Evolutionary conservation across 2,113 vertebrate species (phyloP).

Genomic region (Merops nubicus): DNA sequence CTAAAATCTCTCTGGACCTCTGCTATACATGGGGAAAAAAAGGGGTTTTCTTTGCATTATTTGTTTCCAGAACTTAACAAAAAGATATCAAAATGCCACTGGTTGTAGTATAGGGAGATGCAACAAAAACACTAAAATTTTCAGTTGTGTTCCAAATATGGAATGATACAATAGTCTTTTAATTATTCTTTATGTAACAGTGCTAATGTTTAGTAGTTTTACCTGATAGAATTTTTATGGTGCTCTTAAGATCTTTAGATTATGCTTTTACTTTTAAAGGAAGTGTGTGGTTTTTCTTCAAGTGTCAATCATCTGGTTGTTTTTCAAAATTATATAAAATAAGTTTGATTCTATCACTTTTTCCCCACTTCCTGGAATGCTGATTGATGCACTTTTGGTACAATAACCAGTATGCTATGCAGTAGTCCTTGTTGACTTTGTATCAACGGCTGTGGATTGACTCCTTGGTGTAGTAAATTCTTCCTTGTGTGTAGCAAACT

Average conservation of each 20-base stretch:
- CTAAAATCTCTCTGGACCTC: neutral
- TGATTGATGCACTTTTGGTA: slow-evolving; percentile 49
- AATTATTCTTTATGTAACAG: slow-evolving; percentile 17
- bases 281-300: neutral
- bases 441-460: slow-evolving; percentile 10
- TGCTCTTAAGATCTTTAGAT: slow-evolving; percentile 47
- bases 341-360: neutral
- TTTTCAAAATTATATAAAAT: neutral
- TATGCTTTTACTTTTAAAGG: slow-evolving; percentile 24
- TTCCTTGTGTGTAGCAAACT: neutral
- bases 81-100: neutral
- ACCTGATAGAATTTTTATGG: neutral
- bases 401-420: slow-evolving; percentile 34
- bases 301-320: neutral
- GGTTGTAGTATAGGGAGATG: neutral
- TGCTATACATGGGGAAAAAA: neutral
- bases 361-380: neutral
- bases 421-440: neutral
- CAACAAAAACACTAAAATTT: slow-evolving; percentile 15
- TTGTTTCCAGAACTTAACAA: neutral
- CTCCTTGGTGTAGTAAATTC: neutral
- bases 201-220: neutral
- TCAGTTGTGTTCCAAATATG: neutral
- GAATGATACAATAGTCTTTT: neutral
- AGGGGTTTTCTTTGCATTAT: neutral